Conservation (phyloP, 2,113 vertebrate genomes). For the Rafetus swinhoei region DNA sequence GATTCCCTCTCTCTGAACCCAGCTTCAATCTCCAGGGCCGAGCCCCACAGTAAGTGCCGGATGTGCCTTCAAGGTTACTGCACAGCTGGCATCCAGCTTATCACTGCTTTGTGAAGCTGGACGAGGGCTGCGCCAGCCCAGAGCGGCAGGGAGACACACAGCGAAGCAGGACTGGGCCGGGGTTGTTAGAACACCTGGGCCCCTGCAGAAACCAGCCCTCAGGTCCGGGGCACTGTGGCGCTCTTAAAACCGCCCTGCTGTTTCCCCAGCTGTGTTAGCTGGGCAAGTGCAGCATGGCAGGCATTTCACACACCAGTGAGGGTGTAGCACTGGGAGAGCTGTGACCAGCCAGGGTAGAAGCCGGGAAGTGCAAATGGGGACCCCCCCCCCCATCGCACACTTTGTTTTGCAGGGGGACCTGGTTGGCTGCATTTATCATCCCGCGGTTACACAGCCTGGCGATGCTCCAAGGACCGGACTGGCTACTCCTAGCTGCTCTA, state of each 20-base stretch:
- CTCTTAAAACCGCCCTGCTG: no score
- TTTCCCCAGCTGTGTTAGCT: neutral
- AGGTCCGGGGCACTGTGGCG: neutral
- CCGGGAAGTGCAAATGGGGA: neutral
- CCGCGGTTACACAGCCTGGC: accelerated
- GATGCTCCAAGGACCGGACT: neutral
- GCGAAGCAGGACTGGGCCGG: neutral
- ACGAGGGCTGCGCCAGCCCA: neutral
- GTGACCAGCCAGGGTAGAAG: neutral
- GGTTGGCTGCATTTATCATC: neutral
- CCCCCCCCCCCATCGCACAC: no score
- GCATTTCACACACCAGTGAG: neutral
- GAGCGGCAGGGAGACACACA: no score
- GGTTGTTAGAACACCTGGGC: neutral
- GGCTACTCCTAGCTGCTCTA: neutral
- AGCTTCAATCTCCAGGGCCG: neutral
- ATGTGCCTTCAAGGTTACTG: neutral
- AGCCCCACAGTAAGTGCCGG: neutral
- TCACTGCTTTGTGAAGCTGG: neutral
- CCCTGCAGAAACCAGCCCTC: neutral
- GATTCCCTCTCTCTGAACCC: neutral
- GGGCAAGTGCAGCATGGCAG: neutral
- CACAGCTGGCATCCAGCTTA: neutral
- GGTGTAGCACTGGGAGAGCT: neutral
- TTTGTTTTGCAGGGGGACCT: neutral